Evolutionary conservation across 2,113 vertebrate species (phyloP).

Genomic region (Stegostoma tigrinum): DNA sequence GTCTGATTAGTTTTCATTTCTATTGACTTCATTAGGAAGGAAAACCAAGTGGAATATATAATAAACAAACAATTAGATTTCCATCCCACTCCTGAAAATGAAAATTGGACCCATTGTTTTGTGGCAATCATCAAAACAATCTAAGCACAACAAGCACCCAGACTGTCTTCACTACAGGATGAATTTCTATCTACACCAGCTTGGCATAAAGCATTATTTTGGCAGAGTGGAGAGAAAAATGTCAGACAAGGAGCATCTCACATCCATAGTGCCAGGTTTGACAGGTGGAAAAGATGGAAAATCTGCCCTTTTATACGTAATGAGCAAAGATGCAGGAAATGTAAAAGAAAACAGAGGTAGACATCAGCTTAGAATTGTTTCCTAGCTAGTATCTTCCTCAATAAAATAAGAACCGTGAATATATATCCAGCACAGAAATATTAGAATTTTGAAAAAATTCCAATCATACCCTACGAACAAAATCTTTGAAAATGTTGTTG

Average conservation of each 20-base stretch:
- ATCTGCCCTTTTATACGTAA: background rate
- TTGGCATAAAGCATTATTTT: background rate
- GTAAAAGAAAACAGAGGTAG: background rate
- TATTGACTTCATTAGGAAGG: background rate
- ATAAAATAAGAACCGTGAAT: background rate
- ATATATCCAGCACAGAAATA: background rate
- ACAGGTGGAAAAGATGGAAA: background rate
- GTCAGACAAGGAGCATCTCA: background rate
- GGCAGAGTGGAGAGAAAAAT: background rate
- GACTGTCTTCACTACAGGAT: background rate
- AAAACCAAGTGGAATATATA: background rate
- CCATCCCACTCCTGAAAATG: background rate
- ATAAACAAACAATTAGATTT: background rate
- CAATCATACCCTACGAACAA: background rate
- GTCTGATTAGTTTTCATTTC: background rate
- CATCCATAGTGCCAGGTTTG: background rate
- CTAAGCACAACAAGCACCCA: background rate
- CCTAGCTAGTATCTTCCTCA: background rate
- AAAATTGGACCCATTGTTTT: background rate
- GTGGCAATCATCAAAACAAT: too few relatives aligned
- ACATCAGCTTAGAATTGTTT: background rate
- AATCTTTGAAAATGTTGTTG: background rate
- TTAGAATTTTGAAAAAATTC: background rate
- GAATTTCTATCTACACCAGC: background rate
- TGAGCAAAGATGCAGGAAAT: background rate